Percentiles rank a stretch among this genome's conserved stretches.
Conservation (phyloP, 2,888 invertebrate species). For the Dione juno region DNA sequence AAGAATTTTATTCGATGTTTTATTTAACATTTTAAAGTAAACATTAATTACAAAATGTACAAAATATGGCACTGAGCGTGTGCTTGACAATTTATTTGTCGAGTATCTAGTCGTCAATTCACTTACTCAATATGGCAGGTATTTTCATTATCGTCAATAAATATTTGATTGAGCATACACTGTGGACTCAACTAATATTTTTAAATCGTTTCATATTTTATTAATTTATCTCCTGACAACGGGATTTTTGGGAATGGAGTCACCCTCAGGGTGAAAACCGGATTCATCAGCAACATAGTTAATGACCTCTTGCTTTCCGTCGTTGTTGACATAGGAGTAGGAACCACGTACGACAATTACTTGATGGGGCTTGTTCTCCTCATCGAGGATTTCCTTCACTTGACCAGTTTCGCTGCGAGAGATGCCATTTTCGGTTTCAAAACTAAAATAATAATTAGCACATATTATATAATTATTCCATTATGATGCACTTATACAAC, state of each 20-base stretch:
- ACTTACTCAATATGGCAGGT: constrained; percentile 29
- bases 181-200: neutral
- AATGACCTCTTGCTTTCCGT: constrained; percentile 79
- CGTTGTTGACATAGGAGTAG: constrained; percentile 81
- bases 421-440: constrained; percentile 84
- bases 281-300: constrained; percentile 85
- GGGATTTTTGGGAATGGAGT: constrained; percentile 83
- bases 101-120: constrained; percentile 29
- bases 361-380: constrained; percentile 82
- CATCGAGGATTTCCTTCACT: constrained; percentile 69
- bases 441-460: constrained; percentile 56
- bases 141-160: constrained; percentile 9
- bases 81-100: constrained; percentile 15
- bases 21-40: constrained; percentile 11
- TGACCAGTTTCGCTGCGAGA: constrained; percentile 77
- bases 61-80: constrained; percentile 31
- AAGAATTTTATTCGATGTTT: constrained; percentile 24
- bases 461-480: neutral
- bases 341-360: constrained; percentile 85
- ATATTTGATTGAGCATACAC: neutral
- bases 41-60: constrained; percentile 26
- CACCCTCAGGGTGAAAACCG: constrained; percentile 85
- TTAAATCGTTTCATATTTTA: neutral
- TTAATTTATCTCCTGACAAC: constrained; percentile 49
- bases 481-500: neutral